phyloP scores from a whole-genome alignment of 1,140 invertebrate genomes.

The Apis mellifera region Amel_HAv3.1 CM009933.2:1608001-1608500 shows the following conservation, averaged over 20 bases:
- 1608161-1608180: not conserved
- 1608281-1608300: not conserved
- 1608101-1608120: no score
- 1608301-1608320: not conserved
- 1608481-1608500: not conserved
- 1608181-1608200: not conserved
- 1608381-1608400: not conserved
- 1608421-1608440: slow-evolving; percentile 4
- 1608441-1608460: not conserved
- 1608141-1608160: not conserved
- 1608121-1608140: no score
- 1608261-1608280: not conserved
- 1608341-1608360: not conserved
- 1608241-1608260: not conserved
- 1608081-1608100: no score
- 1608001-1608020: no score
- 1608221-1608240: not conserved
- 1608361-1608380: not conserved
- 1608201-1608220: not conserved
- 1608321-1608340: not conserved
- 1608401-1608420: not conserved
- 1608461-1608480: not conserved
- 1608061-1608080: no score
- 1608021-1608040: no score
- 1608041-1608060: no score